phyloP scores from a whole-genome alignment of 2,797 vertebrate genomes.

The Etheostoma perlongum region DNA sequence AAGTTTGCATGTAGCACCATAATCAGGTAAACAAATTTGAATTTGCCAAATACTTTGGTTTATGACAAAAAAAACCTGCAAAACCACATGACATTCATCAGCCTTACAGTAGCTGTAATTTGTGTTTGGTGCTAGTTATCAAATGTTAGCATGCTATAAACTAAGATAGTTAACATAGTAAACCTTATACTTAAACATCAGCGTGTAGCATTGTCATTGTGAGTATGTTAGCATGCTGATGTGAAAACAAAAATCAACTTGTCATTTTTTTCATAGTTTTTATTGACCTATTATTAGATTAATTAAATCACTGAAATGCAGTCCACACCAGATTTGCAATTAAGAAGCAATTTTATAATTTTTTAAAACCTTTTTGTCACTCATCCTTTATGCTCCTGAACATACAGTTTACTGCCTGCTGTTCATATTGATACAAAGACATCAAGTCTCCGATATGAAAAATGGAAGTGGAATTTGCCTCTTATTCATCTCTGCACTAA shows the following conservation, averaged over 20 bases:
- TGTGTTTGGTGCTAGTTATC: not conserved
- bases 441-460: constrained; percentile 53
- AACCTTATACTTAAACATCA: not conserved
- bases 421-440: constrained; percentile 31
- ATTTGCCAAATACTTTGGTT: no score
- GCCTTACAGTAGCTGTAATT: not conserved
- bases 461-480: constrained; percentile 69
- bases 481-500: constrained; percentile 79
- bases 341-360: not conserved
- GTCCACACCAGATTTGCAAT: not conserved
- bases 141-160: not conserved
- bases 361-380: not conserved
- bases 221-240: not conserved
- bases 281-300: not conserved
- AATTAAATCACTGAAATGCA: not conserved
- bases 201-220: not conserved
- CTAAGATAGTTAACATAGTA: not conserved
- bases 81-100: no score
- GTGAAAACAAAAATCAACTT: not conserved
- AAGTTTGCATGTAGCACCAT: no score
- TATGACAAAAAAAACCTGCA: no score
- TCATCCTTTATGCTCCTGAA: not conserved
- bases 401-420: not conserved
- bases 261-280: not conserved
- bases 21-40: no score